Base-by-base conservation (phyloP, 2,797 vertebrate genomes). In the Selene dorsalis region DNA sequence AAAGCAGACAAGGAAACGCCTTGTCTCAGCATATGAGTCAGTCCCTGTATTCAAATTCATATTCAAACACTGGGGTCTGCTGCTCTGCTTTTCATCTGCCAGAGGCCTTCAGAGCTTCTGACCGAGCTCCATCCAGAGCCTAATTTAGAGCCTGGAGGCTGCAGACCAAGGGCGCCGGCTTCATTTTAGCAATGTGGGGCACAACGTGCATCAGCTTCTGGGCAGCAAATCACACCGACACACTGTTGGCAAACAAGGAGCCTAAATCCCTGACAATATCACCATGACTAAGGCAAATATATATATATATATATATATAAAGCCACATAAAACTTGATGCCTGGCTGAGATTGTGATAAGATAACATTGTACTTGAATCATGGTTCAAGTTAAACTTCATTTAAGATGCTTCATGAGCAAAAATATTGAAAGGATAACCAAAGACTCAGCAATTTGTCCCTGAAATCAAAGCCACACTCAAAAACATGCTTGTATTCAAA, bases 201-300 rank as follows among this genome's bases (percentile, higher is more conserved):
- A 72, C 53, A 66, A 16, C 60, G 50, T 58, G 48, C 59, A 71
- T 80, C 73, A 55, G 69, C 67, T 35, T 39, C 68, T 16, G 22
- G 32, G 52, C 63, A 70, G 70, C 64, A 88, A 82, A 86, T 86
- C 84, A 83, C 12, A 6, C 45, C 38, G 82, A 79, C 64, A 72
- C 3, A 47, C 62, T 68, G 75, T 2, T 61, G 62, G 61, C 56
- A 67, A 61, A 69, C 58, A 53, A 18, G 57, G 30, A 72, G 18
- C 18, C 17, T 8, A 22, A 41, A 69, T 3, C 50, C 22, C 32
- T 45, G 2, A 45, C 16, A 50, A 72, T n/a, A 39, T 72, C n/a
- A 48, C 24, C 13, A 20, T 8, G 30, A 63, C 12, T 62, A 58
- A 57, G 30, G 11, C 22, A 55, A 43, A 45, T 38, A 60, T 11